These are phyloP conservation scores for Takifugu rubripes DNA, from an alignment of 2,797 vertebrate genomes.

Conservation along the genomic window DNA sequence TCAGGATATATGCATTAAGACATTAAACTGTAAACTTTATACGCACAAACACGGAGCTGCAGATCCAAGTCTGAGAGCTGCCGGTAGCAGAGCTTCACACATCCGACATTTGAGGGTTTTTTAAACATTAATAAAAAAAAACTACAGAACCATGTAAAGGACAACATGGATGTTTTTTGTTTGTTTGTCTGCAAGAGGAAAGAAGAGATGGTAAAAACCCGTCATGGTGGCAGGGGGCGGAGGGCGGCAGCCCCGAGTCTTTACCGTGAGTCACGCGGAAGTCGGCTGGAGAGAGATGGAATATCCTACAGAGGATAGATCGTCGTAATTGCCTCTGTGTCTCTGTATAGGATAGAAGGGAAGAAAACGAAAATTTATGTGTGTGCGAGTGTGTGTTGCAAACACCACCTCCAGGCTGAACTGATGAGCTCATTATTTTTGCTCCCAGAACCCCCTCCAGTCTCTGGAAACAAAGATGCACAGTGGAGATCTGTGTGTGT, in stretches of 20 bases:
- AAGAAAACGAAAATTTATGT: slow-evolving; percentile 55
- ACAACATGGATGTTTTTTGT: slow-evolving; percentile 8
- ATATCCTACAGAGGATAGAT: slow-evolving; percentile 68
- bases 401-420: slow-evolving; percentile 68
- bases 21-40: slow-evolving; percentile 7
- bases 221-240: slow-evolving; percentile 1
- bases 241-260: slow-evolving; percentile 42
- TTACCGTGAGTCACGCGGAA: slow-evolving; percentile 58
- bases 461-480: slow-evolving; percentile 53
- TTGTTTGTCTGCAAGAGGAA: slow-evolving; percentile 21
- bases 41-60: slow-evolving; percentile 8
- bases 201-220: slow-evolving; percentile 10
- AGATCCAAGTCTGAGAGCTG: slow-evolving; percentile 20
- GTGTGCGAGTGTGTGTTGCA: slow-evolving; percentile 52
- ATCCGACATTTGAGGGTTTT: slow-evolving; percentile 14
- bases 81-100: slow-evolving; percentile 12
- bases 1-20: slow-evolving; percentile 22
- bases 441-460: slow-evolving; percentile 67
- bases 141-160: slow-evolving; percentile 19
- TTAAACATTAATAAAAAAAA: neutral
- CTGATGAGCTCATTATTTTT: slow-evolving; percentile 82
- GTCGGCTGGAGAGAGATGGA: slow-evolving; percentile 58
- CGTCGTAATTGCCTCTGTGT: slow-evolving; percentile 75
- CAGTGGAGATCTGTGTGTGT: slow-evolving; percentile 34
- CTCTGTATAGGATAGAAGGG: slow-evolving; percentile 63